Evolutionary conservation across 2,113 vertebrate genomes (phyloP).

Genomic region (Cheirogaleus medius): DNA sequence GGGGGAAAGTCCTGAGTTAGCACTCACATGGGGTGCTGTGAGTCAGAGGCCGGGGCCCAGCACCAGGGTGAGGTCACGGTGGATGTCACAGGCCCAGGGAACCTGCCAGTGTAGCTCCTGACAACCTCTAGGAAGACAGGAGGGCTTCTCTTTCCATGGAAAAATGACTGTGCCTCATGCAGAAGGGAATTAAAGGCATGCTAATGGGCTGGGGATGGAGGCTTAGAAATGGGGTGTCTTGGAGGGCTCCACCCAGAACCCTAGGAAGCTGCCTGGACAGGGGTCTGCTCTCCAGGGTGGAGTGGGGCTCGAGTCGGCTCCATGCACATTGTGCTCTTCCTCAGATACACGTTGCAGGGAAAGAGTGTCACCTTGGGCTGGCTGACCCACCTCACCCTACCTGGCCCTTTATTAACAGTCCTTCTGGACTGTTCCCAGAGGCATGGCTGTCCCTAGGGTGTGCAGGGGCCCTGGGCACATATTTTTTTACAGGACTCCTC

Average conservation of each 20-base stretch:
- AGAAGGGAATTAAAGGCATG: not conserved
- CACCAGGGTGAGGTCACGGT: not conserved
- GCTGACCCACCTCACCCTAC: not conserved
- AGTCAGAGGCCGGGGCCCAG: not conserved
- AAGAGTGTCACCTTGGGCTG: not conserved
- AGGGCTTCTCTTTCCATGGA: not conserved
- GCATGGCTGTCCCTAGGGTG: not conserved
- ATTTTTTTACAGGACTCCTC: not conserved
- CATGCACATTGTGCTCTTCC: not conserved
- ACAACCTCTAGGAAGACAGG: not conserved
- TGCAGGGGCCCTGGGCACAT: not conserved
- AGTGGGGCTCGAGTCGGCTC: rapidly evolving
- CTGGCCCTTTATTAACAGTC: not conserved
- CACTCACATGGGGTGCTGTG: not conserved
- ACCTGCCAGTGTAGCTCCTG: not conserved
- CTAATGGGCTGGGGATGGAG: not conserved
- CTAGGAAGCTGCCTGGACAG: not conserved
- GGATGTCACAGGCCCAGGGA: not conserved
- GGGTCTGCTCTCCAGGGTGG: not conserved
- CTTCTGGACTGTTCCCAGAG: not conserved
- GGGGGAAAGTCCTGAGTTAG: not conserved
- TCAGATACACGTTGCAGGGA: not conserved
- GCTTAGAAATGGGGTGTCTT: not conserved
- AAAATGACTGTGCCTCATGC: not conserved
- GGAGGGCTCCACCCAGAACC: not conserved